phyloP scores from a whole-genome alignment of 1,140 invertebrate genomes.

The Drosophila tani region DNA sequence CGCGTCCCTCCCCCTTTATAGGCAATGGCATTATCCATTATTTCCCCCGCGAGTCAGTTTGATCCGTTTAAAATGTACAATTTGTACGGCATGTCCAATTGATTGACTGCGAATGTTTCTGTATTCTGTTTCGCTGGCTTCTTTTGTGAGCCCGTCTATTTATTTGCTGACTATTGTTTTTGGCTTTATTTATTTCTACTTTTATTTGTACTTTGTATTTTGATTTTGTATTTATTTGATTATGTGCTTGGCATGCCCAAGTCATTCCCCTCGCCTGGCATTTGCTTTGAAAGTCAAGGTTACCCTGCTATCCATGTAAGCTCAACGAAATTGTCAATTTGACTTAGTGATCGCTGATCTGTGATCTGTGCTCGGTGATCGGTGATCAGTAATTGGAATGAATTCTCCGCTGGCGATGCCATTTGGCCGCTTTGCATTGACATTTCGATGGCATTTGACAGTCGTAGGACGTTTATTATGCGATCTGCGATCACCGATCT shows the following conservation, averaged over 20 bases:
- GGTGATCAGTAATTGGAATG: constrained; percentile 33
- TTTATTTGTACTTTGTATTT: constrained; percentile 1
- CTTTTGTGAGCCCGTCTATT: constrained; percentile 37
- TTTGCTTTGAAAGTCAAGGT: constrained; percentile 69
- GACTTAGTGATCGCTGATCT: constrained; percentile 28
- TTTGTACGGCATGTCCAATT: constrained; percentile 63
- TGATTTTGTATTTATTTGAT: constrained; percentile 5
- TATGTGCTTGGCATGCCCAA: constrained; percentile 44
- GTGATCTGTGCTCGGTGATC: constrained; percentile 34
- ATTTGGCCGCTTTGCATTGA: constrained; percentile 49
- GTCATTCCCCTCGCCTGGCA: constrained; percentile 40
- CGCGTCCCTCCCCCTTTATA: constrained; percentile 2
- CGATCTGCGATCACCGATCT: constrained; percentile 40
- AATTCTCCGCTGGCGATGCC: constrained; percentile 32
- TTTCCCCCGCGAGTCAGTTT: constrained; percentile 15
- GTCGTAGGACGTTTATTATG: constrained; percentile 72
- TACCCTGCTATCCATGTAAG: constrained; percentile 20
- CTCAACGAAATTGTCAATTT: constrained; percentile 49
- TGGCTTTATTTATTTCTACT: constrained; percentile 29
- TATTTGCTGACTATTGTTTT: constrained; percentile 52
- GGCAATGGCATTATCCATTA: constrained; percentile 5
- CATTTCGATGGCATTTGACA: constrained; percentile 73
- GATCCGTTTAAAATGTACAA: constrained; percentile 64
- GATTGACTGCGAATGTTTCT: constrained; percentile 57
- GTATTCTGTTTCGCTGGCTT: constrained; percentile 15